phyloP scores from a whole-genome alignment of 2,113 vertebrate genomes.

The Desmodus rotundus region DNA sequence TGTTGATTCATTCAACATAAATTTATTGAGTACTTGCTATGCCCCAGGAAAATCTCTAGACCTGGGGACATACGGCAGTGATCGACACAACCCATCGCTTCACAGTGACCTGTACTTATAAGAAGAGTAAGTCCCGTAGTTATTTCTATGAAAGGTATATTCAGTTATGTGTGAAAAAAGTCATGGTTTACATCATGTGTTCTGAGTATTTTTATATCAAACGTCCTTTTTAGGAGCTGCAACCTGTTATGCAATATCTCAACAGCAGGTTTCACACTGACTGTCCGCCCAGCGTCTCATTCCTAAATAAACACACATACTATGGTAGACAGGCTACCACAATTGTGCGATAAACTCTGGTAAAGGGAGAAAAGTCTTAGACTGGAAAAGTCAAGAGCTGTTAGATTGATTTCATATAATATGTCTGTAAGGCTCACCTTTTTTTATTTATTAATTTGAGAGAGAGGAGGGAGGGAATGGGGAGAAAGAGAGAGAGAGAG shows the following conservation, averaged over 20 bases:
- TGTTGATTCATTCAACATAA: neutral
- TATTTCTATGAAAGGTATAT: neutral
- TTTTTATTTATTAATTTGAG: neutral
- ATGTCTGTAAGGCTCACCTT: neutral
- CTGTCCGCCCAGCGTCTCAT: too few species aligned
- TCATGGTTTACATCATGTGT: neutral
- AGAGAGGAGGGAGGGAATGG: too few species aligned
- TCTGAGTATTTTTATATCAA: neutral
- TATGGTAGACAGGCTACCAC: neutral
- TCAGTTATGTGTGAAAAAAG: neutral
- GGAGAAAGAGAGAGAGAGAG: too few species aligned
- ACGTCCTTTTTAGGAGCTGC: neutral
- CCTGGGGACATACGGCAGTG: neutral
- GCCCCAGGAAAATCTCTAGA: neutral
- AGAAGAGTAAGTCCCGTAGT: neutral
- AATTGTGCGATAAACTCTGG: neutral
- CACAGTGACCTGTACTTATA: neutral
- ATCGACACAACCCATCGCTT: neutral
- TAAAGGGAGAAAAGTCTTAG: neutral
- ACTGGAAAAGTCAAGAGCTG: neutral
- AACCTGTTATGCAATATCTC: neutral
- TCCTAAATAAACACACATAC: neutral
- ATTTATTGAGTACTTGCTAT: neutral
- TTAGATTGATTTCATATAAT: neutral
- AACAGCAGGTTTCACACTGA: neutral